Conservation (phyloP, 2,888 invertebrate genomes). For the Sipha maydis region DNA sequence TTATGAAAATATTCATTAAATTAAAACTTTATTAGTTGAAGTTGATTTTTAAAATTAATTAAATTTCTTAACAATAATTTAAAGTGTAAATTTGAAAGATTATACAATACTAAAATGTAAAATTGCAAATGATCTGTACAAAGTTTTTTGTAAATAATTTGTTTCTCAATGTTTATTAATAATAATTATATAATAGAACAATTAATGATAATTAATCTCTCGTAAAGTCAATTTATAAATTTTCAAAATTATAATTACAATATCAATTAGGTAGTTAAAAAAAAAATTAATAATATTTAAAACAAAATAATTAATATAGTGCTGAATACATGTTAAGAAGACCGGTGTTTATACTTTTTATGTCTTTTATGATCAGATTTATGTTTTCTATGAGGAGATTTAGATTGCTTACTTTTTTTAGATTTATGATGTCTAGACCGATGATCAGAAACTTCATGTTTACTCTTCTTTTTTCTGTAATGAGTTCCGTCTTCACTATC, state of each 20-base stretch:
- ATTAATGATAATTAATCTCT: background rate
- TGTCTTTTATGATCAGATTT: slow-evolving; percentile 47
- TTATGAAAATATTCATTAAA: too few relatives aligned
- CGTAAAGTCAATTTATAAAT: background rate
- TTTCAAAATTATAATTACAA: background rate
- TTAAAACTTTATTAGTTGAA: too few relatives aligned
- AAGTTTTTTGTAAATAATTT: background rate
- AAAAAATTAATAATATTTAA: background rate
- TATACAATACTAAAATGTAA: too few relatives aligned
- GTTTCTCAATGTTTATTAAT: background rate
- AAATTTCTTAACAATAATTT: background rate
- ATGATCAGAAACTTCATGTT: slow-evolving; percentile 6
- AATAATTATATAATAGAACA: background rate
- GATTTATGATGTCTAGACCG: slow-evolving; percentile 48
- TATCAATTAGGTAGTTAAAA: background rate
- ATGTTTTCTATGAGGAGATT: slow-evolving; percentile 57
- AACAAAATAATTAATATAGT: background rate
- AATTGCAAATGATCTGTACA: too few relatives aligned
- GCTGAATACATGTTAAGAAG: slow-evolving; percentile 21
- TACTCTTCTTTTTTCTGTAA: background rate
- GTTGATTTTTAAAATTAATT: too few relatives aligned
- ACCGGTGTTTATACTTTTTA: slow-evolving; percentile 47
- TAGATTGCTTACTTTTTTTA: slow-evolving; percentile 58
- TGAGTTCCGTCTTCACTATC: background rate
- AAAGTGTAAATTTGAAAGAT: background rate